Conservation (phyloP, 2,113 vertebrate species). For the Malurus melanocephalus region DNA sequence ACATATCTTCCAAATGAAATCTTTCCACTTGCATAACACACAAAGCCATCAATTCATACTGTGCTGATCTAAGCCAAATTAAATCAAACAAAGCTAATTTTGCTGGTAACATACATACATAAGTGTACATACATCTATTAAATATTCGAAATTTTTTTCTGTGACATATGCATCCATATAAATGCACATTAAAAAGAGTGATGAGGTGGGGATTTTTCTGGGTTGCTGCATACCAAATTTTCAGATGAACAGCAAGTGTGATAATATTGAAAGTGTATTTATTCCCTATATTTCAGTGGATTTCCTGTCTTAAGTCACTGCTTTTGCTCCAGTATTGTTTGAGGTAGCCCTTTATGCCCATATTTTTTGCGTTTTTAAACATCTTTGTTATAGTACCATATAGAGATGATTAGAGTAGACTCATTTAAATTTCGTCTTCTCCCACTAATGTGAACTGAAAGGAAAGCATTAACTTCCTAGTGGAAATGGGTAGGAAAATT, state of each 20-base stretch:
- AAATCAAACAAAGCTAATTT: not conserved
- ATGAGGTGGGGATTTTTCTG: not conserved
- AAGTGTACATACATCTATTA: not conserved
- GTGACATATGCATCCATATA: not conserved
- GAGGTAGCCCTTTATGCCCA: not conserved
- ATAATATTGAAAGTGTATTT: not conserved
- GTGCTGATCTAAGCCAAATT: not conserved
- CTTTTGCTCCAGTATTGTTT: not conserved
- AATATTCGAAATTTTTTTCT: not conserved
- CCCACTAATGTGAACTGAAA: not conserved
- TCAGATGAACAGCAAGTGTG: not conserved
- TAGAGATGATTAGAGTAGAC: not conserved
- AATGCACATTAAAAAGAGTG: not conserved
- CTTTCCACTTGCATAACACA: not conserved
- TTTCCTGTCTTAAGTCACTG: fast-evolving
- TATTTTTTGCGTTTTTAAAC: not conserved
- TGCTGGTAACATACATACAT: not conserved
- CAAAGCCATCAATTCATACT: not conserved
- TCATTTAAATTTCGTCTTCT: not conserved
- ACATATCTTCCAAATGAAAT: not conserved
- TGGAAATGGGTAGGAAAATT: not conserved
- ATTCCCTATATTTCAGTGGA: not conserved
- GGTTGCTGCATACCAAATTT: not conserved
- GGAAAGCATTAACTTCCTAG: not conserved
- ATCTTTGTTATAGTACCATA: not conserved